phyloP scores from a whole-genome alignment of 2,113 vertebrate species.

The Burhinus oedicnemus region DNA sequence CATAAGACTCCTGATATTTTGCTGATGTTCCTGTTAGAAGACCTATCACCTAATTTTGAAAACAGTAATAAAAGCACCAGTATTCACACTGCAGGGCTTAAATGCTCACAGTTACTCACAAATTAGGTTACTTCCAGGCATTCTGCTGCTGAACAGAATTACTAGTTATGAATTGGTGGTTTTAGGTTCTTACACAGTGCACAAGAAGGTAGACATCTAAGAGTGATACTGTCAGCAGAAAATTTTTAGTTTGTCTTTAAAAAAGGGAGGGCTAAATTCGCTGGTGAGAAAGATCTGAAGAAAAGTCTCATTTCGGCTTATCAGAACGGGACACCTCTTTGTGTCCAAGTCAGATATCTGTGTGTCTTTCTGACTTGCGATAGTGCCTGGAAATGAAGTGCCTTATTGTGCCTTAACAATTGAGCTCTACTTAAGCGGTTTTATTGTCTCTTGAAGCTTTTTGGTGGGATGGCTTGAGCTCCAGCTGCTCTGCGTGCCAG shows the following conservation, averaged over 20 bases:
- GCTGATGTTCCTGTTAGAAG: constrained; percentile 37
- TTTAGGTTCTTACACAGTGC: not conserved
- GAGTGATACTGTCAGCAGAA: not conserved
- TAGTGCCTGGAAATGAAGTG: not conserved
- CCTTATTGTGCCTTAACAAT: not conserved
- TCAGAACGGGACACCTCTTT: not conserved
- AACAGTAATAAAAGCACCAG: not conserved
- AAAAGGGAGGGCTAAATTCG: not conserved
- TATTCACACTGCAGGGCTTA: not conserved
- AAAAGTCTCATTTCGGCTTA: not conserved
- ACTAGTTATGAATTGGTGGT: not conserved
- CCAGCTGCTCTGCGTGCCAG: not conserved
- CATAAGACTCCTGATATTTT: not conserved
- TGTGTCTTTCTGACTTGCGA: not conserved
- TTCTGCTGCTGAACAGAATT: not conserved
- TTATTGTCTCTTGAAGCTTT: not conserved
- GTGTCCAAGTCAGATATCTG: not conserved
- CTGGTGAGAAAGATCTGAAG: not conserved
- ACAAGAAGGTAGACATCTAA: not conserved
- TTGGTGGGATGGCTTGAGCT: not conserved
- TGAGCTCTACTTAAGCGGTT: not conserved
- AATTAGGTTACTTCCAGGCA: not conserved
- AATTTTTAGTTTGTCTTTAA: not conserved
- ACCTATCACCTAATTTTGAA: not conserved
- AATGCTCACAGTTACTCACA: not conserved